Evolutionary conservation across 2,113 vertebrate genomes (phyloP).

Genomic region (Pedetes capensis): DNA sequence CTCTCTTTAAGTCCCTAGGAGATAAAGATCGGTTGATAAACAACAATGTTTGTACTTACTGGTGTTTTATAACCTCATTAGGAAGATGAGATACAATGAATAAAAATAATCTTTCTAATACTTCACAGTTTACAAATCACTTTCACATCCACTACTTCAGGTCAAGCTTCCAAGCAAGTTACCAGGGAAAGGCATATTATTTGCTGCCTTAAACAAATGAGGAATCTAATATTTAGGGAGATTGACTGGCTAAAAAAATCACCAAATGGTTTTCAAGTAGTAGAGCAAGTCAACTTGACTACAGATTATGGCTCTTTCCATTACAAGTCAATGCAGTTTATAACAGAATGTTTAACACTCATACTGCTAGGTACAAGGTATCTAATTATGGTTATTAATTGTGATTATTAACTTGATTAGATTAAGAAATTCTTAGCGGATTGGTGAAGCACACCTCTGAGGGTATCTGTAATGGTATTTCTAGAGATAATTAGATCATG

Average conservation of each 20-base stretch:
- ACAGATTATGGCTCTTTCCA: not conserved
- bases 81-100: constrained; percentile 53
- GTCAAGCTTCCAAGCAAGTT: constrained; percentile 48
- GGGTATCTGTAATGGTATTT: too few relatives aligned
- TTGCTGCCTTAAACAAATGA: constrained; percentile 28
- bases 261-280: not conserved
- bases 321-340: not conserved
- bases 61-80: constrained; percentile 50
- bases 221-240: not conserved
- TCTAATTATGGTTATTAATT: not conserved
- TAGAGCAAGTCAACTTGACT: not conserved
- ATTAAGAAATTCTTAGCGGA: not conserved
- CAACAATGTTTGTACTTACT: constrained; percentile 9
- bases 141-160: constrained; percentile 50
- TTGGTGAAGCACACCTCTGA: too few relatives aligned
- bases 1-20: not conserved
- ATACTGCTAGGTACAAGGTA: not conserved
- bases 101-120: constrained; percentile 64
- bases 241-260: not conserved
- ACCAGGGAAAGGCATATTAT: constrained; percentile 4
- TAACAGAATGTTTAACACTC: not conserved
- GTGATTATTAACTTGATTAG: not conserved
- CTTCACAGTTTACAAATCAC: constrained; percentile 65
- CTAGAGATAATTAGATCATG: too few relatives aligned
- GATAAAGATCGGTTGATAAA: constrained; percentile 5